Evolutionary conservation across 2,888 invertebrate genomes (phyloP), one percentile per base, ranked within the genome.

Genomic region (Phaedon cochleariae): DNA sequence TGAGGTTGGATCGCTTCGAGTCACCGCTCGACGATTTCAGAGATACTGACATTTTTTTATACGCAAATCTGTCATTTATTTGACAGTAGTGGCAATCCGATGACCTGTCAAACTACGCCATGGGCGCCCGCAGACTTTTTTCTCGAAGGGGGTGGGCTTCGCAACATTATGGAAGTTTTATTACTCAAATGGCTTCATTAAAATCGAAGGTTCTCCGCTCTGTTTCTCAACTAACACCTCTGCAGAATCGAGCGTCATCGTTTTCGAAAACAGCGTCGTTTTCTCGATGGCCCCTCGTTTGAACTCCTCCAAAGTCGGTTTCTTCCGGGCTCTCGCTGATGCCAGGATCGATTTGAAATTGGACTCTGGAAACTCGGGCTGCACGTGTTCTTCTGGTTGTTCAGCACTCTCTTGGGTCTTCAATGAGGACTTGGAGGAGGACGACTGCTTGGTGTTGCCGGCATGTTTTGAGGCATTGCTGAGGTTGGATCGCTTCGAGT

Each of bases 161-260:
- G n/a, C n/a, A n/a, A n/a, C n/a, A n/a, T n/a, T n/a, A n/a, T n/a
- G n/a, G n/a, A n/a, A n/a, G n/a, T n/a, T n/a, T n/a, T n/a, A n/a
- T n/a, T n/a, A n/a, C n/a, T n/a, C n/a, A n/a, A n/a, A n/a, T n/a
- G n/a, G n/a, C n/a, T n/a, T 76, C 4, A 80, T 73, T 6, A 80
- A 65, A 59, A 80, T 76, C 0, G 77, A 77, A 10, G 69, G 69
- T 10, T 62, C 61, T 48, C 48, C 54, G 1, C 49, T 51, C 55
- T 62, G 49, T 58, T 55, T 15, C 46, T 59, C 34, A 29, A 51
- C 21, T 15, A 62, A 18, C n/a, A 15, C 29, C 45, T 62, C 51
- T 9, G 49, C 37, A 21, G 57, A 57, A 15, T 57, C 62, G 20
- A 58, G 57, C 1, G 57, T 62, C 15, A 58, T 31, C 22, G 51